Percentiles rank a stretch among this genome's conserved stretches.
Evolutionary conservation across 2,797 vertebrate genomes (phyloP).

Genomic region (Sebastes cheni): DNA sequence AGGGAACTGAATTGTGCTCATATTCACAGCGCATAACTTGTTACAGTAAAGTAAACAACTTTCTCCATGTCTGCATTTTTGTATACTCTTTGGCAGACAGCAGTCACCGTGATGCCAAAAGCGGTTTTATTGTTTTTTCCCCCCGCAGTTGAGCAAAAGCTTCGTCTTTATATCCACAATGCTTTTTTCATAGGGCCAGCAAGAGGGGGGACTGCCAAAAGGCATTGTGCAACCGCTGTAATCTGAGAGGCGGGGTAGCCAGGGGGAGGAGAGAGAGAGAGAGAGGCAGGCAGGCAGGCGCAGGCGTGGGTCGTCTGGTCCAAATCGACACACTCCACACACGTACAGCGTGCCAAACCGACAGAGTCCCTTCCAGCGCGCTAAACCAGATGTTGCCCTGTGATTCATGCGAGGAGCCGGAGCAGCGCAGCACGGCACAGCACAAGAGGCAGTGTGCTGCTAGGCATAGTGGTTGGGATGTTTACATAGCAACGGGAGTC

Average conservation of each 20-base stretch:
- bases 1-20: background rate
- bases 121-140: slow-evolving; percentile 44
- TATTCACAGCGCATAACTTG: slow-evolving; percentile 22
- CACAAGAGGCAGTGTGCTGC: slow-evolving; percentile 50
- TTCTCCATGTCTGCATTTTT: slow-evolving; percentile 57
- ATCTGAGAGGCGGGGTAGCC: slow-evolving; percentile 64
- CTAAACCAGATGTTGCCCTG: slow-evolving; percentile 80
- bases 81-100: slow-evolving; percentile 51
- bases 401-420: slow-evolving; percentile 67
- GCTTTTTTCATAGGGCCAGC: slow-evolving; percentile 47
- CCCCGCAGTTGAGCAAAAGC: slow-evolving; percentile 54
- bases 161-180: slow-evolving; percentile 54
- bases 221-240: slow-evolving; percentile 79
- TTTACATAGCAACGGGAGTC: slow-evolving; percentile 83
- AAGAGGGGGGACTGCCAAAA: slow-evolving; percentile 58
- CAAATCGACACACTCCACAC: slow-evolving; percentile 78
- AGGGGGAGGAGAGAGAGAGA: slow-evolving; percentile 50
- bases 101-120: slow-evolving; percentile 49
- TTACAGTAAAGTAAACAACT: slow-evolving; percentile 56
- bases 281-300: slow-evolving; percentile 21
- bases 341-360: slow-evolving; percentile 68
- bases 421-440: slow-evolving; percentile 29
- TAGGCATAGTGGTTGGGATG: slow-evolving; percentile 67
- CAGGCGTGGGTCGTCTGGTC: slow-evolving; percentile 62
- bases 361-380: slow-evolving; percentile 68